These are phyloP conservation scores for Alouatta palliata DNA, from an alignment of 2,113 vertebrate genomes.

Conservation along the genomic window DNA sequence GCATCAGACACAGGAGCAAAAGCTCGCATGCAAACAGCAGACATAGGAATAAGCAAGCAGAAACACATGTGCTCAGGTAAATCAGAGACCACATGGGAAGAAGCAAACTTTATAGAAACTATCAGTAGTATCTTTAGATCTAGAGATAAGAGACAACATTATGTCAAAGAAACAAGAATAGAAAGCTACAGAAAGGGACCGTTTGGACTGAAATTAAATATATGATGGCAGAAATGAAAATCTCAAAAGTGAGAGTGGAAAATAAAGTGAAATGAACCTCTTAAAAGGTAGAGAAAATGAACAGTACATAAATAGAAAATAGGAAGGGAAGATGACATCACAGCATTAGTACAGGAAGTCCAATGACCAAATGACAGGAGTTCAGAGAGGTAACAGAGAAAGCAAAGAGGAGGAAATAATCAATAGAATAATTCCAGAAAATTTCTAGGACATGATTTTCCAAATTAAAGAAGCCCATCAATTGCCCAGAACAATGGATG, in stretches of 20 bases:
- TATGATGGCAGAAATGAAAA: not conserved
- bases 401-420: not conserved
- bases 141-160: not conserved
- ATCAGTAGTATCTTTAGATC: not conserved
- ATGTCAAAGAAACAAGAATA: not conserved
- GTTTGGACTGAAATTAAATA: not conserved
- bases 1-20: fast-evolving
- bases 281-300: not conserved
- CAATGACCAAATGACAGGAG: no score
- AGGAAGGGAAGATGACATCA: not conserved
- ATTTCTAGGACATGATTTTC: not conserved
- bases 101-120: not conserved
- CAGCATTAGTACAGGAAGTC: not conserved
- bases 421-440: not conserved
- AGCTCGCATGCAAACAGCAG: fast-evolving
- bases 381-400: not conserved
- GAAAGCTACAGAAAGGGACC: not conserved
- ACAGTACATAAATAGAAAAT: not conserved
- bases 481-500: not conserved
- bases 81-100: not conserved
- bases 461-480: not conserved
- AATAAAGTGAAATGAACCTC: not conserved
- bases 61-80: not conserved
- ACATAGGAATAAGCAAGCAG: not conserved
- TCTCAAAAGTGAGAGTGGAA: not conserved